Evolutionary conservation across 2,113 vertebrate species (phyloP).

Genomic region (Rhinogobius similis): DNA sequence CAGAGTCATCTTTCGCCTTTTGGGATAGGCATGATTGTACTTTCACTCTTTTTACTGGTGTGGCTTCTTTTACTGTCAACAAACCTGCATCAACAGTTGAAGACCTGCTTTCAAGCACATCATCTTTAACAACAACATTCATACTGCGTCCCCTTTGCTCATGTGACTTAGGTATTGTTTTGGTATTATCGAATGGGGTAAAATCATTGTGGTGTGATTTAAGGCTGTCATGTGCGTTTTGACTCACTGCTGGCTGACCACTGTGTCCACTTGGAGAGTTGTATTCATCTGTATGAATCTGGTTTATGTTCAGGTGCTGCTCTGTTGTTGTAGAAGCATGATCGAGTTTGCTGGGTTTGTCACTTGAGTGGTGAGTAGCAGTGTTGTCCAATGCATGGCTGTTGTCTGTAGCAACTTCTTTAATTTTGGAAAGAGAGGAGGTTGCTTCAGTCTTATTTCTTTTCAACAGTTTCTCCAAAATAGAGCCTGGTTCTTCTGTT

Average conservation of each 20-base stretch:
- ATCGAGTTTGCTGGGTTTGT: conserved; percentile 10
- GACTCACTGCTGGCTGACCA: conserved; percentile 16
- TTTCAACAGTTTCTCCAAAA: conserved; percentile 68
- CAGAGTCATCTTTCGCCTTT: conserved; percentile 30
- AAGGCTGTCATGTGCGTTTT: conserved; percentile 11
- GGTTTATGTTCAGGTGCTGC: conserved; percentile 3
- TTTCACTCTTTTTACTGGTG: conserved; percentile 27
- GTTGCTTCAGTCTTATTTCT: conserved; percentile 52
- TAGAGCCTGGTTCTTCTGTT: conserved; percentile 52
- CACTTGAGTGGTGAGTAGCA: conserved; percentile 2
- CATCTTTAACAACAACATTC: conserved; percentile 4
- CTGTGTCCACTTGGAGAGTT: conserved; percentile 5
- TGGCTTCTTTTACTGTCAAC: conserved; percentile 32
- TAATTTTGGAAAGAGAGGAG: conserved; percentile 27
- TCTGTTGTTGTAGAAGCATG: neutral
- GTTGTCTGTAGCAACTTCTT: conserved; percentile 24
- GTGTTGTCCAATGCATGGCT: neutral
- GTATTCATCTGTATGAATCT: conserved; percentile 4
- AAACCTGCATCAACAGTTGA: conserved; percentile 17
- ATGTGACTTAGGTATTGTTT: conserved; percentile 13
- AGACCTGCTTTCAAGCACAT: conserved; percentile 12
- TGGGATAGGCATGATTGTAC: conserved; percentile 12
- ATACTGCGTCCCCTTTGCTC: conserved; percentile 33
- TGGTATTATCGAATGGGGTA: conserved; percentile 11
- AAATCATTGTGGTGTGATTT: conserved; percentile 20